Base-by-base conservation (phyloP, 2,797 vertebrate species). In the Sarcoramphus papa region DNA sequence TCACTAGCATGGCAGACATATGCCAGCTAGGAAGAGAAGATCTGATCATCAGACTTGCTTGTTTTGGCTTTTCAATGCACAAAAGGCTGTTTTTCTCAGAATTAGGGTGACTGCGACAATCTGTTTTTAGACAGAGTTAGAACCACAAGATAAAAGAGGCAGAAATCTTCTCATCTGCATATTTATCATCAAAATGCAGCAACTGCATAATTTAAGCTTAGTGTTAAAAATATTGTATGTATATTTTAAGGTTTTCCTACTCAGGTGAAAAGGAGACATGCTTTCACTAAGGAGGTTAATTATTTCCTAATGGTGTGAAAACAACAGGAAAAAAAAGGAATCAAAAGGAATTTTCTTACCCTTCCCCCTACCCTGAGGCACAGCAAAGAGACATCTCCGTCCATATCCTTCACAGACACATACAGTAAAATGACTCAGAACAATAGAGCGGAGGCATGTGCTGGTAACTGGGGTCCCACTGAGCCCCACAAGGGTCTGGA, bases 251-350 rank as follows among this genome's bases (percentile, higher is more conserved):
- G 92, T 96, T 95, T 96, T 95, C 90, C 86, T 94, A 80, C 95
- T 97, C 92, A 93, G 77, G 96, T 94, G 97, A 97, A 96, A 97
- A 97, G 97, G 96, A 98, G 97, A 97, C 88, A 95, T 92, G 93
- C 93, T 96, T 96, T 95, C 96, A 95, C 92, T 96, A 95, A 96
- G 94, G 94, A 97, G 96, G 97, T 97, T 98, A 98, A 98, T 98
- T 98, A 98, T 98, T 98, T 98, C 96, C 96, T 98, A 97, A 98
- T 97, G 95, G 97, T 97, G 97, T 97, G 97, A 97, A 96, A 96
- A 97, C 90, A 97, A 93, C 90, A 76, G 51, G 51, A 28, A 76
- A 90, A 81, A 88, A 89, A 94, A 91, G 47, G 67, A 95, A 96
- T 96, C 95, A 96, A 96, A 95, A 95, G 92, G 87, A 95, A 84